Evolutionary conservation across 2,797 vertebrate genomes (phyloP), one percentile per base, ranked within the genome.

Genomic region (Dermochelys coriacea): DNA sequence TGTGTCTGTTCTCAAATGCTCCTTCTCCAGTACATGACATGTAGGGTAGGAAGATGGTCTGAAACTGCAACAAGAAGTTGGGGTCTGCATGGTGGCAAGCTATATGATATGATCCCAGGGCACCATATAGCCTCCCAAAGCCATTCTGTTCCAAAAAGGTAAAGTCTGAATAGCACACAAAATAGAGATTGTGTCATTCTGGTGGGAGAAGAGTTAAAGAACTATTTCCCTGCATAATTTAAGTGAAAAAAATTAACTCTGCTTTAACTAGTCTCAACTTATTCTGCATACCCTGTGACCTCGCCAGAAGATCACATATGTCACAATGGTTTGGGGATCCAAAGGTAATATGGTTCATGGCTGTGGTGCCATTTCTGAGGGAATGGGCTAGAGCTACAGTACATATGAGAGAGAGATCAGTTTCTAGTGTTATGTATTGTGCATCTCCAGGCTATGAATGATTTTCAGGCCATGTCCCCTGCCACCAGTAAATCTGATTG

Each of bases 261-360:
- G 5, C 80, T 91, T 47, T 93, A 85, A 81, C 86, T 87, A 82
- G 49, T 52, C 15, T 25, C 12, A 84, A 84, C 55, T 83, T 95
- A 77, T 54, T 85, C 52, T 80, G 2, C 1, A 2, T 18, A 49
- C 29, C 0, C 0, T 50, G 25, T 87, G 34, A 49, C 49, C 29
- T 57, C 80, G 31, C 90, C 3, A 34, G 54, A 80, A 91, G 37
- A 82, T 57, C 54, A 91, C 3, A 2, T 75, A 23, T 47, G 45
- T 47, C 41, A 45, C 71, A 21, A 25, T 45, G 5, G 23, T 8
- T 10, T 87, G 55, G 51, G 90, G 37, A 1, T n/a, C 57, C 92
- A n/a, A 29, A 82, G 78, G 49, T 93, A 88, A 80, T 94, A 88
- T 1, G 1, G 23, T 95, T 82, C 59, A 45, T 80, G 3, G 87